Percentiles rank a stretch among this genome's conserved stretches.
Conservation (phyloP, 2,888 invertebrate genomes). For the Meganola albula region DNA sequence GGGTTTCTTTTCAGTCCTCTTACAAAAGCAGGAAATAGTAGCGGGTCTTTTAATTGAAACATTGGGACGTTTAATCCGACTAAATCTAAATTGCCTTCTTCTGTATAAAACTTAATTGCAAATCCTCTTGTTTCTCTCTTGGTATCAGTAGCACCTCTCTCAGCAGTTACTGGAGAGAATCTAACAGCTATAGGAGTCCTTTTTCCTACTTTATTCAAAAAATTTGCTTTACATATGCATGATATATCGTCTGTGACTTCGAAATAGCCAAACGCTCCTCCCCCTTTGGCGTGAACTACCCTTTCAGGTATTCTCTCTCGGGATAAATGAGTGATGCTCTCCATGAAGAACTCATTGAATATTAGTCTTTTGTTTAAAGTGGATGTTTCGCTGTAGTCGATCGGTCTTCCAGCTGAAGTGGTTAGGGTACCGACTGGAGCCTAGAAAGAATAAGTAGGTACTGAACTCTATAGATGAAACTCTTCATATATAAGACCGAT, state of each 20-base stretch:
- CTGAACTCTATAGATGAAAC: too few species aligned
- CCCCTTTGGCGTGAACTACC: slow-evolving; percentile 94
- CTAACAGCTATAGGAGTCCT: slow-evolving; percentile 84
- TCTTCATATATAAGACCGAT: too few species aligned
- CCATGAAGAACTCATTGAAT: slow-evolving; percentile 71
- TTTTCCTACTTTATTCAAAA: slow-evolving; percentile 85
- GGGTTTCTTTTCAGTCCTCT: not conserved
- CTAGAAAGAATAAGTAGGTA: too few species aligned
- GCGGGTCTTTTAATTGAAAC: not conserved
- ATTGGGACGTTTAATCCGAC: not conserved
- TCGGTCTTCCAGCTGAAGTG: slow-evolving; percentile 85
- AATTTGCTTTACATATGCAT: slow-evolving; percentile 84
- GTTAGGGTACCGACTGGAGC: slow-evolving; percentile 76
- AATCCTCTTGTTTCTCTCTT: not conserved
- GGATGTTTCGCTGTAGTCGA: slow-evolving; percentile 80
- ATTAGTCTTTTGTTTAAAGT: not conserved
- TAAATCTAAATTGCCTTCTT: not conserved
- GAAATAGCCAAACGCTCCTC: slow-evolving; percentile 78
- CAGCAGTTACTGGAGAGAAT: slow-evolving; percentile 88
- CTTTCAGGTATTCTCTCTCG: slow-evolving; percentile 94
- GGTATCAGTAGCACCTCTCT: slow-evolving; percentile 87
- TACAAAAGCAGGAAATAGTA: not conserved
- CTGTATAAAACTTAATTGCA: not conserved
- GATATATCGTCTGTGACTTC: not conserved
- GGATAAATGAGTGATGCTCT: slow-evolving; percentile 86